Conservation (phyloP, 2,113 vertebrate species). For the Pitta sordida region DNA sequence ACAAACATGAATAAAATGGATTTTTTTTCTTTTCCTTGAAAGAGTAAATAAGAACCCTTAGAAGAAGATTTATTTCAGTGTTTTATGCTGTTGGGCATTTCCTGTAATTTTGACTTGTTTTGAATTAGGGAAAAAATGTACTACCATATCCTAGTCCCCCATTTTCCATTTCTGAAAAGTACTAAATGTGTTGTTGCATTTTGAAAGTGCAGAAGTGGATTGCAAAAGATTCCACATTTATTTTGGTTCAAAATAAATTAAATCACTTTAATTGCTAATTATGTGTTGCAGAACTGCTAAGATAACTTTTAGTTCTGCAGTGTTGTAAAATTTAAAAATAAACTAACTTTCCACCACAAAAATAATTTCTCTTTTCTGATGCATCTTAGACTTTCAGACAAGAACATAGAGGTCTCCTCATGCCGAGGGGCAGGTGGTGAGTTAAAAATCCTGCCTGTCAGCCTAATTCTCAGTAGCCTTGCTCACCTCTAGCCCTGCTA, state of each 20-base stretch:
- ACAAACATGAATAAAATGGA: conserved; percentile 38
- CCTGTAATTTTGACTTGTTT: conserved; percentile 60
- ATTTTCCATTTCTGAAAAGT: conserved; percentile 38
- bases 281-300: neutral
- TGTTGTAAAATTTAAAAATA: neutral
- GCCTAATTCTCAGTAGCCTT: neutral
- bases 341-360: neutral
- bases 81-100: conserved; percentile 48
- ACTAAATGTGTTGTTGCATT: conserved; percentile 17
- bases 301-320: conserved; percentile 15
- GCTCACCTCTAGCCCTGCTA: neutral
- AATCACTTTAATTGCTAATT: conserved; percentile 33
- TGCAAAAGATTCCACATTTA: conserved; percentile 43
- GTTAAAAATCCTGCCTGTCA: neutral
- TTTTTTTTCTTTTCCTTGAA: neutral
- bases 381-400: neutral
- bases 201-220: conserved; percentile 14
- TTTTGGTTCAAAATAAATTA: conserved; percentile 39
- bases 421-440: neutral
- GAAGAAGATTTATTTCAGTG: conserved; percentile 57
- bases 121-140: conserved; percentile 43
- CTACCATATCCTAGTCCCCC: neutral
- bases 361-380: neutral
- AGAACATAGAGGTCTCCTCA: neutral
- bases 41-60: conserved; percentile 36